Conservation (phyloP, 37 sponge, comb jelly and placozoan species). For the Oscarella lobularis region DNA sequence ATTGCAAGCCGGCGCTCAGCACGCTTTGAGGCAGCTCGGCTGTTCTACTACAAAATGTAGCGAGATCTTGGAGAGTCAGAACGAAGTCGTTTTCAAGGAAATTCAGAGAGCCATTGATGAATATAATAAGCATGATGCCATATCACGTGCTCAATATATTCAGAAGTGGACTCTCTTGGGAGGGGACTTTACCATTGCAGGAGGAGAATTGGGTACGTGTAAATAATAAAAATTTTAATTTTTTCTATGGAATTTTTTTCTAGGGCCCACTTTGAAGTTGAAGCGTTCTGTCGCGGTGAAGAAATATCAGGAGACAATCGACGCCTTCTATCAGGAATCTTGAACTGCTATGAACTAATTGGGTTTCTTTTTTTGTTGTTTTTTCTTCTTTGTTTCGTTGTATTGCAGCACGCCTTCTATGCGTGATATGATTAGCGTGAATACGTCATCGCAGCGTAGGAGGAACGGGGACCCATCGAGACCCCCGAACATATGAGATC, state of each 20-base stretch:
- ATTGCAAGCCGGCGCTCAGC: constrained; percentile 14
- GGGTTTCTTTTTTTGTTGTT: background rate
- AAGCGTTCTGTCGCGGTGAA: constrained; percentile 32
- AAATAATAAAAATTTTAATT: background rate
- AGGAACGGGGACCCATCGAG: background rate
- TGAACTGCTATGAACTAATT: background rate
- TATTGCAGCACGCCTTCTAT: background rate
- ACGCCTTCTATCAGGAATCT: constrained; percentile 33
- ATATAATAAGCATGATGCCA: constrained; percentile 35
- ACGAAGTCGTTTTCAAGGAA: constrained; percentile 40
- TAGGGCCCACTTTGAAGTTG: constrained; percentile 82
- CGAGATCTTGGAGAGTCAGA: constrained; percentile 48
- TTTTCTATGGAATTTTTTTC: background rate
- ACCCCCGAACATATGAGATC: background rate
- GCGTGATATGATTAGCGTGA: background rate
- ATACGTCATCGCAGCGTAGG: too few species aligned
- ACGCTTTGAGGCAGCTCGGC: constrained; percentile 18
- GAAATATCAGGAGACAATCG: constrained; percentile 56
- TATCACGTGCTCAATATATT: constrained; percentile 71
- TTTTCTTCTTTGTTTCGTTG: background rate
- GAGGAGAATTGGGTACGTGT: constrained; percentile 65
- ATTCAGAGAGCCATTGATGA: constrained; percentile 58
- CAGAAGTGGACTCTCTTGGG: constrained; percentile 54
- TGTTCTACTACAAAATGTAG: constrained; percentile 44
- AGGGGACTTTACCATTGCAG: constrained; percentile 55